These are phyloP conservation scores for Narcine bancroftii DNA, from an alignment of 2,113 vertebrate genomes.

Conservation along the genomic window DNA sequence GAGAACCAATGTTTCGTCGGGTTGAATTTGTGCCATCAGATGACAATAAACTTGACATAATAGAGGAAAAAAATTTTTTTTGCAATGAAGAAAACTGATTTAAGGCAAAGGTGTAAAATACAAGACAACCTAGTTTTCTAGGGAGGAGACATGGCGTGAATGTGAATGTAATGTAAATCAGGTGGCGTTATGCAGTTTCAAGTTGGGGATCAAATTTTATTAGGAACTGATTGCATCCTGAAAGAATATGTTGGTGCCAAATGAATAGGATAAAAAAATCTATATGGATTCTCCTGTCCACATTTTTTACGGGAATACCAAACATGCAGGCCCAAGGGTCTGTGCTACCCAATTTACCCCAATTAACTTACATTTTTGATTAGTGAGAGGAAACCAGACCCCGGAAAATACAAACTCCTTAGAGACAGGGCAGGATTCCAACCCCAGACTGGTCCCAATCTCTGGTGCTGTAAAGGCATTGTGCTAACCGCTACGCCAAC, in stretches of 20 bases:
- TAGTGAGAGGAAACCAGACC: too few species aligned
- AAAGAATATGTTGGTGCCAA: not conserved
- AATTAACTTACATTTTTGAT: too few species aligned
- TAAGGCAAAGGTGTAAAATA: not conserved
- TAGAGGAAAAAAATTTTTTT: not conserved
- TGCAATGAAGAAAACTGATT: not conserved
- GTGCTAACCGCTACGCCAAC: too few species aligned
- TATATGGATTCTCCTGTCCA: not conserved
- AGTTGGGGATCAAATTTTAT: not conserved
- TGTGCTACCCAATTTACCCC: too few species aligned
- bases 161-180: not conserved
- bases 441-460: too few species aligned
- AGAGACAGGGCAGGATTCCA: too few species aligned
- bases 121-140: not conserved
- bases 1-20: too few species aligned
- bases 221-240: not conserved
- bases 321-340: not conserved
- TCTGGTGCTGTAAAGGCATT: too few species aligned
- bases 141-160: too few species aligned
- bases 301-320: not conserved
- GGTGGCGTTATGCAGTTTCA: not conserved
- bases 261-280: not conserved
- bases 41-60: too few species aligned
- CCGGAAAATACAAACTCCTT: too few species aligned
- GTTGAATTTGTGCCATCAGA: too few species aligned